Percentiles rank a stretch among this genome's conserved stretches.
phyloP scores from a whole-genome alignment of 1,140 invertebrate genomes.

The roundworm (Caenorhabditis elegans) region DNA sequence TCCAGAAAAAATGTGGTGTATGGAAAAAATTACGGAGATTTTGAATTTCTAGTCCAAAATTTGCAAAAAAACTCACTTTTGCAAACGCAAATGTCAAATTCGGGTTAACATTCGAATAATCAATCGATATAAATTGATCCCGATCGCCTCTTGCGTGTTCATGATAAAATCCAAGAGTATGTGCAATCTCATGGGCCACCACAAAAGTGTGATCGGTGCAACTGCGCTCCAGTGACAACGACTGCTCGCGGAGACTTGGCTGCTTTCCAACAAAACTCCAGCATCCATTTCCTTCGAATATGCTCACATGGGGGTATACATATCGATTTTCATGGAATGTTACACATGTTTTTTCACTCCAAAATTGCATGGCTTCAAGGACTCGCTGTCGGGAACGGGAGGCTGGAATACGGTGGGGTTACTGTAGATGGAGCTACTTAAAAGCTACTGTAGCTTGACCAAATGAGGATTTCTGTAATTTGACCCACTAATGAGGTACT shows the following conservation, averaged over 20 bases:
- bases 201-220: slow-evolving; percentile 6
- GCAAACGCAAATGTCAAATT: slow-evolving; percentile 2
- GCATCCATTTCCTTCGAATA: slow-evolving; percentile 12
- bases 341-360: slow-evolving; percentile 8
- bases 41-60: too few species aligned
- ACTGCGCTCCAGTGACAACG: neutral
- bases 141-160: neutral
- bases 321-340: neutral
- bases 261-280: slow-evolving; percentile 27
- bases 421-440: too few species aligned
- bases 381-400: neutral
- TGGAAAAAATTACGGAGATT: too few species aligned
- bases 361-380: neutral
- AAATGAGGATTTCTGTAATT: too few species aligned
- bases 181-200: neutral
- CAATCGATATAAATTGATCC: neutral
- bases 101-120: slow-evolving; percentile 1
- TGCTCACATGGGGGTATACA: neutral
- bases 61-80: neutral
- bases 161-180: neutral
- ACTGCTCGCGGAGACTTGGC: neutral
- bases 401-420: neutral
- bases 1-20: too few species aligned
- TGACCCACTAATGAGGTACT: too few species aligned
- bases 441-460: too few species aligned